Conservation (phyloP, 2,888 invertebrate genomes). For the Drosophila prostipennis region DNA sequence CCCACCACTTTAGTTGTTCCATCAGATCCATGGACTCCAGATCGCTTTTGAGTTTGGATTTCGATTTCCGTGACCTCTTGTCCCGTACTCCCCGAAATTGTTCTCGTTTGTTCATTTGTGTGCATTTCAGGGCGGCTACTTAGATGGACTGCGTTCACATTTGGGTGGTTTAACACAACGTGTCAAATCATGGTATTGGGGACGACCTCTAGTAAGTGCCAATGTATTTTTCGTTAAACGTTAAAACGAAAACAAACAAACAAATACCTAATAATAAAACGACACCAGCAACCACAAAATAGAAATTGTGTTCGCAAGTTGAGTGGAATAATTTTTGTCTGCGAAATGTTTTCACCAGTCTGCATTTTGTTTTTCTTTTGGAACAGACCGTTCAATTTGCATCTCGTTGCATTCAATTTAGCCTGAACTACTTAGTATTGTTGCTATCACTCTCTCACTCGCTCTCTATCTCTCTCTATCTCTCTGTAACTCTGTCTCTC, state of each 20-base stretch:
- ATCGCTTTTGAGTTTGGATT: constrained; percentile 39
- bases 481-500: constrained; percentile 39
- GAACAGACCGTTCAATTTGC: constrained; percentile 63
- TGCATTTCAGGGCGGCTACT: constrained; percentile 93
- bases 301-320: constrained; percentile 55
- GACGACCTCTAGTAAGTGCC: constrained; percentile 97
- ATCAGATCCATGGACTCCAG: constrained; percentile 26
- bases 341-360: constrained; percentile 54
- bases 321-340: constrained; percentile 52
- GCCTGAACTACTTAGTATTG: constrained; percentile 69
- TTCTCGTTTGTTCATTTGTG: constrained; percentile 83
- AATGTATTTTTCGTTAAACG: constrained; percentile 83
- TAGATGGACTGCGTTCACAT: constrained; percentile 96
- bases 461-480: constrained; percentile 43
- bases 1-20: constrained; percentile 14
- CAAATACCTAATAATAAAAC: constrained; percentile 45
- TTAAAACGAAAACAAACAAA: constrained; percentile 54
- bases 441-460: constrained; percentile 61
- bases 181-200: constrained; percentile 99
- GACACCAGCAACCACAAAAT: constrained; percentile 58
- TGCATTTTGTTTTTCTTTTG: constrained; percentile 61
- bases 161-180: constrained; percentile 98
- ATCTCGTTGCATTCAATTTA: constrained; percentile 74
- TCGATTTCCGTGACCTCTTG: constrained; percentile 44
- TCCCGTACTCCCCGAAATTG: constrained; percentile 73